Conservation (phyloP, 2,797 vertebrate species). For the Microhierax caerulescens region DNA sequence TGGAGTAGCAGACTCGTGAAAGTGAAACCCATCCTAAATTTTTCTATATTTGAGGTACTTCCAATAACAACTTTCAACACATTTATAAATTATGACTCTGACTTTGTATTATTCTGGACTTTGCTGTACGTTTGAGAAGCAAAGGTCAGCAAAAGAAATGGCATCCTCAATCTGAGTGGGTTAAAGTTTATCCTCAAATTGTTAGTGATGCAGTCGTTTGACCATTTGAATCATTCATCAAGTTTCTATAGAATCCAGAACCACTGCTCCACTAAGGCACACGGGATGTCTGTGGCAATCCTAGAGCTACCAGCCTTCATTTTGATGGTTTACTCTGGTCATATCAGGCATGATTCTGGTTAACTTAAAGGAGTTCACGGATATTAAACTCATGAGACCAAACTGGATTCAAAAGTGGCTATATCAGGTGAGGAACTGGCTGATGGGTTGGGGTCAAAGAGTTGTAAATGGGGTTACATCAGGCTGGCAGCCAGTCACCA, state of each 20-base stretch:
- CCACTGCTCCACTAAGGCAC: not conserved
- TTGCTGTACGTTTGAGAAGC: not conserved
- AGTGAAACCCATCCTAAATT: not conserved
- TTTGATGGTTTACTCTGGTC: not conserved
- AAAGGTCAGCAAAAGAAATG: not conserved
- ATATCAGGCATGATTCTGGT: not conserved
- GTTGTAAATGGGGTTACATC: not conserved
- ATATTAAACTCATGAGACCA: not conserved
- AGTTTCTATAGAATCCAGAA: not conserved
- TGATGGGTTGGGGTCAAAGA: not conserved
- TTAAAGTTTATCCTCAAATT: not conserved
- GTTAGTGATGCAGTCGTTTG: not conserved
- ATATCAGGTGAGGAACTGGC: not conserved
- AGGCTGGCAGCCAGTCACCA: not conserved
- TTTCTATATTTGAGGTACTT: not conserved
- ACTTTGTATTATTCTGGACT: not conserved
- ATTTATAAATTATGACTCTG: not conserved
- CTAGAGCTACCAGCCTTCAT: not conserved
- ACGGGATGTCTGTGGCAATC: not conserved
- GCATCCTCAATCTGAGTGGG: not conserved
- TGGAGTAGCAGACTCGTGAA: not conserved
- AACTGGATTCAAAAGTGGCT: not conserved
- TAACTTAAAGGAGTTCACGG: not conserved
- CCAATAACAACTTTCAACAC: not conserved
- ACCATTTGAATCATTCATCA: not conserved